Conservation (phyloP, 2,113 vertebrate genomes). For the Rhynchopsitta pachyrhyncha region DNA sequence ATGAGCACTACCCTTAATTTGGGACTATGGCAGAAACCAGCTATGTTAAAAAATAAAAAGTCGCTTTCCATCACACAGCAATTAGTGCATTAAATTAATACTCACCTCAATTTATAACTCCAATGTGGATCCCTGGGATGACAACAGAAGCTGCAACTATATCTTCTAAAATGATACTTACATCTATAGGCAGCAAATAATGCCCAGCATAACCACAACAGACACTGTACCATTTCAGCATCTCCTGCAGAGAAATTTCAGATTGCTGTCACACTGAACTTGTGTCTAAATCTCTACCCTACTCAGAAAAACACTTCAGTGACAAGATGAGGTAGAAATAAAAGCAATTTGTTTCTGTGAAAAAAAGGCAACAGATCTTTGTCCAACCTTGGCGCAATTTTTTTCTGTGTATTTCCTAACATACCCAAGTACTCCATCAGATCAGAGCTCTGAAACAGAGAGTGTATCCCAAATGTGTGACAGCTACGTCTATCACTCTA, state of each 20-base stretch:
- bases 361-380: neutral
- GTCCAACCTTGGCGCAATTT: neutral
- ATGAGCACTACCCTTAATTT: neutral
- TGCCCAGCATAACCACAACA: neutral
- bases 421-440: neutral
- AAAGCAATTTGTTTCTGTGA: neutral
- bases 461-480: neutral
- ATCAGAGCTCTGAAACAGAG: neutral
- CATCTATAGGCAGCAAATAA: neutral
- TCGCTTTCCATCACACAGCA: neutral
- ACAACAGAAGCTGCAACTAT: neutral
- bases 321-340: neutral
- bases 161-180: neutral
- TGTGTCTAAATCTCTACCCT: neutral
- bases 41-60: neutral
- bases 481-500: neutral
- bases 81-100: neutral
- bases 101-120: neutral
- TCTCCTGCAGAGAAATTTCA: neutral
- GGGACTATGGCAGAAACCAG: neutral
- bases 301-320: neutral
- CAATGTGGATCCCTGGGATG: neutral
- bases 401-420: neutral
- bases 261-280: neutral
- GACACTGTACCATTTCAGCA: neutral